These are phyloP conservation scores for Ammospiza nelsoni DNA, from an alignment of 2,113 vertebrate species.

Conservation along the genomic window DNA sequence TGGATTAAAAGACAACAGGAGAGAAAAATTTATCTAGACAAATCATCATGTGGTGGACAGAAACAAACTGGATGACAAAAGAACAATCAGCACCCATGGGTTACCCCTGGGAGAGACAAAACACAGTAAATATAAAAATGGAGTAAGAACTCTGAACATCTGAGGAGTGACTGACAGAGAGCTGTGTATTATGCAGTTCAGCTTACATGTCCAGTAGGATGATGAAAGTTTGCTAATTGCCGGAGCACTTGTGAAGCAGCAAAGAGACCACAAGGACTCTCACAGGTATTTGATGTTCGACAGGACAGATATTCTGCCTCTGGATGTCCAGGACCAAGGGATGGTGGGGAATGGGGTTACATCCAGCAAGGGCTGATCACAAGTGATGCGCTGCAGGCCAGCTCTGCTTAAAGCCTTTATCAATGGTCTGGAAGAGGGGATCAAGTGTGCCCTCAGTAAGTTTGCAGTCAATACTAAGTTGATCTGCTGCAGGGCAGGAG, in stretches of 20 bases:
- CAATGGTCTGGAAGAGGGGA: not conserved
- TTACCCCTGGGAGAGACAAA: not conserved
- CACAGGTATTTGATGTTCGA: not conserved
- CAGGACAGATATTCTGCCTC: not conserved
- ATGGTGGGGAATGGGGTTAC: not conserved
- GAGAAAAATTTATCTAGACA: not conserved
- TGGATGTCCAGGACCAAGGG: not conserved
- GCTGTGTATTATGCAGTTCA: not conserved
- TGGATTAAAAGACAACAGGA: not conserved
- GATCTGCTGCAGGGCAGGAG: not conserved
- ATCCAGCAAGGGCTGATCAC: not conserved
- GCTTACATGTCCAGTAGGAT: not conserved
- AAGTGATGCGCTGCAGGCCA: not conserved
- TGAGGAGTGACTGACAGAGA: not conserved
- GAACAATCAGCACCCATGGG: not conserved
- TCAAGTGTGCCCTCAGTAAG: not conserved
- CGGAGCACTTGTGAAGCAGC: not conserved
- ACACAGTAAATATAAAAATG: not conserved
- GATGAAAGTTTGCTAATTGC: constrained; percentile 9
- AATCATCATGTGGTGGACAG: not conserved
- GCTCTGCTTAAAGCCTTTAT: not conserved
- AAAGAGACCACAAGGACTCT: not conserved
- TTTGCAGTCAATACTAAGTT: not conserved
- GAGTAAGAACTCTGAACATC: not conserved
- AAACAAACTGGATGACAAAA: constrained; percentile 7